Evolutionary conservation across 2,888 invertebrate species (phyloP).

Genomic region (Amphimallon solstitiale): DNA sequence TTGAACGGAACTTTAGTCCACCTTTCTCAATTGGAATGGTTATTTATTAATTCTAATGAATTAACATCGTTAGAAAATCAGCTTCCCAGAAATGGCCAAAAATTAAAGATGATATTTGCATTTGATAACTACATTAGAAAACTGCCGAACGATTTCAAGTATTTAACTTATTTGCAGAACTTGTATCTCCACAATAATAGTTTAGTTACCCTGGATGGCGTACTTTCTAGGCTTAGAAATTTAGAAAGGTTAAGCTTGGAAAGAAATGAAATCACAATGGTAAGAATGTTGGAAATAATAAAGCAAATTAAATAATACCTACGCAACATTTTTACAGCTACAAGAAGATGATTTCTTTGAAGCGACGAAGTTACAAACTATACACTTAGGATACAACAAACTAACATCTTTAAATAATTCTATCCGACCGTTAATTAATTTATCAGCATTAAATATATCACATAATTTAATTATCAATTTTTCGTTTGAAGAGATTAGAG

Average conservation of each 20-base stretch:
- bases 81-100: slow-evolving; percentile 74
- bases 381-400: slow-evolving; percentile 79
- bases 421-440: slow-evolving; percentile 72
- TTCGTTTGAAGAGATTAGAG: slow-evolving; percentile 82
- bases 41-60: slow-evolving; percentile 82
- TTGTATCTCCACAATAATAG: slow-evolving; percentile 79
- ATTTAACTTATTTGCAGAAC: slow-evolving; percentile 75
- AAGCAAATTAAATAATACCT: background rate
- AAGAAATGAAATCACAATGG: slow-evolving; percentile 78
- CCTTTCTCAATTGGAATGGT: slow-evolving; percentile 77
- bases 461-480: slow-evolving; percentile 81
- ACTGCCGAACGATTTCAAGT: slow-evolving; percentile 77
- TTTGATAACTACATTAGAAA: slow-evolving; percentile 77
- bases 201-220: slow-evolving; percentile 76
- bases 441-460: slow-evolving; percentile 78
- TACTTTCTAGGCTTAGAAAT: slow-evolving; percentile 74
- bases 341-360: slow-evolving; percentile 81
- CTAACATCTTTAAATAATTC: slow-evolving; percentile 79
- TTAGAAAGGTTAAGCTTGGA: slow-evolving; percentile 75
- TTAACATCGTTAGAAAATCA: slow-evolving; percentile 79
- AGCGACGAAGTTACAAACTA: slow-evolving; percentile 73
- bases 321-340: slow-evolving; percentile 66
- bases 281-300: slow-evolving; percentile 61
- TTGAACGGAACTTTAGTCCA: slow-evolving; percentile 83
- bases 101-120: slow-evolving; percentile 76